These are phyloP conservation scores for Harpagifer antarcticus DNA, from an alignment of 2,797 vertebrate species.

Conservation along the genomic window DNA sequence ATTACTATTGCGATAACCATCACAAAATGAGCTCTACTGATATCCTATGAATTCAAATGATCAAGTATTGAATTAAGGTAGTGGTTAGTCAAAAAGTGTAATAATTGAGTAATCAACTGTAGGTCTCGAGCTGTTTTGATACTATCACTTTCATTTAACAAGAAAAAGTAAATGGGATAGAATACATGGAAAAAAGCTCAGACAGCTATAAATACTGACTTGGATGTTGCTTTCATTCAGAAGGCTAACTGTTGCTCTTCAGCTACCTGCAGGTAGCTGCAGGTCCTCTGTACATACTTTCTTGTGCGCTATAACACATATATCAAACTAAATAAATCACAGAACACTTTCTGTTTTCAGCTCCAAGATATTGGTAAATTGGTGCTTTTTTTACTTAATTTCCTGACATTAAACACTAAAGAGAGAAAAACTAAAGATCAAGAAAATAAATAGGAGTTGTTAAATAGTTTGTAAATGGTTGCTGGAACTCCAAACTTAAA, in stretches of 20 bases:
- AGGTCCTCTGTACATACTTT: too few species aligned
- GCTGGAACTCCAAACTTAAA: constrained; percentile 29
- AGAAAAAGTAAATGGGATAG: background rate
- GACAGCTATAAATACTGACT: background rate
- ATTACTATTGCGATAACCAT: background rate
- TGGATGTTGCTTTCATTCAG: background rate
- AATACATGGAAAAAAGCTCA: background rate
- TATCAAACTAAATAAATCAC: too few species aligned
- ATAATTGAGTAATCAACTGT: background rate
- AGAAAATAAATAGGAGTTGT: too few species aligned
- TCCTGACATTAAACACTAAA: too few species aligned
- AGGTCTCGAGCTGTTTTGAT: background rate
- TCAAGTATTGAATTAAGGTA: background rate
- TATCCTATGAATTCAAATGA: background rate
- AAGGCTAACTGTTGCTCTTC: background rate
- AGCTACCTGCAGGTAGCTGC: background rate
- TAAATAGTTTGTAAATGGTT: background rate
- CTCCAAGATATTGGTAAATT: too few species aligned
- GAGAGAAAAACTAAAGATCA: too few species aligned
- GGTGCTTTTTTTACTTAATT: too few species aligned
- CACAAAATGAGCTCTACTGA: background rate
- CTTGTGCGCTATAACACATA: too few species aligned
- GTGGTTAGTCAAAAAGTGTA: background rate
- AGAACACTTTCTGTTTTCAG: too few species aligned
- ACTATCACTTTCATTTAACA: background rate